Conservation (phyloP, 2,888 invertebrate genomes). For the Lottia gigantea region DNA sequence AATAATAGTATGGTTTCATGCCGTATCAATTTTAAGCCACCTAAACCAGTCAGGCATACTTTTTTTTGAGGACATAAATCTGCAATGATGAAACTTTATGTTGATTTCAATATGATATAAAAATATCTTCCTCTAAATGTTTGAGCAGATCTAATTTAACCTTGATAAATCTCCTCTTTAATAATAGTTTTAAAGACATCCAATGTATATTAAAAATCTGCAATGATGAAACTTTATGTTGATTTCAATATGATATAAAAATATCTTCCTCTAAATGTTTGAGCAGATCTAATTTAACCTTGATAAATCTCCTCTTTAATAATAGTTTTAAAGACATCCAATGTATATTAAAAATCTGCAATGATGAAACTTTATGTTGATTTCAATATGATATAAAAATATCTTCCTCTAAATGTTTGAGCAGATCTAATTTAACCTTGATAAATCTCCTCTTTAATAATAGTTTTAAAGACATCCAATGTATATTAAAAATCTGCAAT, state of each 20-base stretch:
- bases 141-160: not conserved
- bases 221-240: constrained; percentile 1
- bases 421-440: not conserved
- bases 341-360: too few relatives aligned
- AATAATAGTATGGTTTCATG: too few relatives aligned
- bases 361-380: too few relatives aligned
- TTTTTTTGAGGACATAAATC: not conserved
- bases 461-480: not conserved
- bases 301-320: too few relatives aligned
- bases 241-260: too few relatives aligned
- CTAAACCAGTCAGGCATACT: not conserved
- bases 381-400: not conserved
- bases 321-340: too few relatives aligned
- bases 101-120: not conserved
- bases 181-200: too few relatives aligned
- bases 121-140: constrained; percentile 7
- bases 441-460: too few relatives aligned
- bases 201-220: not conserved
- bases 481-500: not conserved
- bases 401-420: constrained; percentile 8
- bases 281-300: too few relatives aligned
- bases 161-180: too few relatives aligned
- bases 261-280: too few relatives aligned
- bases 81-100: not conserved
- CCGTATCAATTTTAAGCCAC: not conserved